Base-by-base conservation (phyloP, 1,140 invertebrate species). In the Lamellibrachia luymesi region DNA sequence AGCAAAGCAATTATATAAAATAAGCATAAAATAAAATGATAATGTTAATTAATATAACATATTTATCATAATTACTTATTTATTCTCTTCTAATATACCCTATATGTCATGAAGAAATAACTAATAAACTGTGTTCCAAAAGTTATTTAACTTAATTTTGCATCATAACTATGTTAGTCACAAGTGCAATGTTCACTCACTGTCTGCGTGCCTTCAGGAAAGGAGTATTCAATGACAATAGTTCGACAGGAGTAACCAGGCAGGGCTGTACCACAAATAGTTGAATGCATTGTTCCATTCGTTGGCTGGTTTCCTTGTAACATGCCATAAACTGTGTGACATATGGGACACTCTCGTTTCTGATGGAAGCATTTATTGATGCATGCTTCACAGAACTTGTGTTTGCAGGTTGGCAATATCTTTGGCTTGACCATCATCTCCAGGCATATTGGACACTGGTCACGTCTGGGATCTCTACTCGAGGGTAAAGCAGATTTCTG, bases 391-490 rank as follows among this genome's bases (percentile, higher is more conserved):
- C 91, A 91, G 51, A 91, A 91, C 49, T 50, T 50, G 51, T 91
- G 91, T 91, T 91, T 91, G 91, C 91, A 91, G 10, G 2, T 50
- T 10, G 91, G 22, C 49, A 50, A 91, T 13, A 51, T 13, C 91
- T 50, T 51, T 25, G 91, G 91, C 13, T 50, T 4, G 91, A 2
- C 22, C 4, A 51, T 10, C 51, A 22, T 91, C 10, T 91, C 91
- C 91, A 91, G 10, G 91, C 91, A 91, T 50, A 91, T 91, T 91
- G 91, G 91, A 22, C 91, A 91, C 49, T 91, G 10, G 49, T 51
- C 22, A 22, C n/a, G 10, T 91, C n/a, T 50, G 10, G 64, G 4
- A 80, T 22, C 2, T 17, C 64, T 22, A 80, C 4, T 80, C 13
- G 64, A 80, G 64, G 64, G 64, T 80, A 22, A 80, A 2, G 25